A percentile compares a stretch with the other conserved stretches of the same genome.
Evolutionary conservation across 1,140 invertebrate species (phyloP).

Genomic region (Bicyclus anynana): DNA sequence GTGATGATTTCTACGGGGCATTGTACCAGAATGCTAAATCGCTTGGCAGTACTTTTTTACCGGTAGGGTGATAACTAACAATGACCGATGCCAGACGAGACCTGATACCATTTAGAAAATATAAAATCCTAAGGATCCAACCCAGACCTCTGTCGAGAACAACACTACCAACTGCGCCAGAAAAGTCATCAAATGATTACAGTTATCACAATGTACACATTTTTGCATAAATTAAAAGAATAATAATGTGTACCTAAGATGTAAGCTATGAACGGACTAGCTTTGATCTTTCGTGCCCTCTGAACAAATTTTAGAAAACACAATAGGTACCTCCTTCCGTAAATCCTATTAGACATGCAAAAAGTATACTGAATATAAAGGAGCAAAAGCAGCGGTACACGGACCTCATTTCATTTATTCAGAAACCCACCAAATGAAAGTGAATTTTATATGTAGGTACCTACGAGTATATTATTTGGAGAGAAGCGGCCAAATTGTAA

Average conservation of each 20-base stretch:
- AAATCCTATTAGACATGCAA: constrained; percentile 16
- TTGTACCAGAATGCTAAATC: too few species aligned
- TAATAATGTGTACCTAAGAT: not conserved
- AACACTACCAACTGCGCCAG: too few species aligned
- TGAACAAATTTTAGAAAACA: not conserved
- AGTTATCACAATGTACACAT: too few species aligned
- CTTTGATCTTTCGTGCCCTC: not conserved
- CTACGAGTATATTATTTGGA: not conserved
- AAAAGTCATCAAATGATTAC: too few species aligned
- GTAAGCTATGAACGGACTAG: not conserved
- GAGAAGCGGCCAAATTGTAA: not conserved
- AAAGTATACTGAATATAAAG: constrained; percentile 16
- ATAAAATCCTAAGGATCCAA: too few species aligned
- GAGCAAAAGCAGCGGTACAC: constrained; percentile 8
- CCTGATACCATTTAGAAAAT: too few species aligned
- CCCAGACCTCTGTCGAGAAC: too few species aligned
- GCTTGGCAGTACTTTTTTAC: too few species aligned
- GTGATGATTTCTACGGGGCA: too few species aligned
- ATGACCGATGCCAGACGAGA: too few species aligned
- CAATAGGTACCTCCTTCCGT: not conserved
- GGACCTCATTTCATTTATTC: constrained; percentile 14
- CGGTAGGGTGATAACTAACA: too few species aligned
- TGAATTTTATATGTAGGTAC: constrained; percentile 5
- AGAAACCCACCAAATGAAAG: constrained; percentile 8
- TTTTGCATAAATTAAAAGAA: too few species aligned